phyloP scores from a whole-genome alignment of 30 jellyfish, hydroid and myxozoan species.

The Aurelia sp. region DNA sequence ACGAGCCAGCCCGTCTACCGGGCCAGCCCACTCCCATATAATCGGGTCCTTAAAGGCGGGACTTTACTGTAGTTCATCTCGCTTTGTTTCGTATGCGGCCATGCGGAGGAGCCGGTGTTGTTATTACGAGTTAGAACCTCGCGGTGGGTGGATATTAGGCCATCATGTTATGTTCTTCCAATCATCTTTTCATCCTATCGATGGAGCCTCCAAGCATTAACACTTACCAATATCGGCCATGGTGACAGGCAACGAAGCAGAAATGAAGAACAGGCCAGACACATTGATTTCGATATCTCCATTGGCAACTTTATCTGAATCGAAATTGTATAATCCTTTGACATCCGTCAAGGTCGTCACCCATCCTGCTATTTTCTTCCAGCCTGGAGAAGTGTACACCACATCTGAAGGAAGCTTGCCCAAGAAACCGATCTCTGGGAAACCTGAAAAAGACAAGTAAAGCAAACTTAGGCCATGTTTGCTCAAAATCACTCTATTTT shows the following conservation, averaged over 20 bases:
- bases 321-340: slow-evolving; percentile 87
- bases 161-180: too few species aligned
- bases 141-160: too few species aligned
- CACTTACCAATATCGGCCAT: slow-evolving; percentile 65
- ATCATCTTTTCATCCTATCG: too few species aligned
- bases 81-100: too few species aligned
- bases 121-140: too few species aligned
- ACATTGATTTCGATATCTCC: slow-evolving; percentile 72
- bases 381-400: slow-evolving; percentile 53
- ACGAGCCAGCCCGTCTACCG: too few species aligned
- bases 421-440: slow-evolving; percentile 90
- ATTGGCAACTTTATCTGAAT: slow-evolving; percentile 38
- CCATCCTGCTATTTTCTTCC: slow-evolving; percentile 84
- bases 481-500: too few species aligned
- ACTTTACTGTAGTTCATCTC: too few species aligned
- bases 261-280: slow-evolving; percentile 78
- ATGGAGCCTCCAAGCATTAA: background rate
- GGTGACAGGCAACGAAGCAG: slow-evolving; percentile 73
- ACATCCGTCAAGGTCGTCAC: slow-evolving; percentile 53
- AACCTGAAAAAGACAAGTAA: slow-evolving; percentile 44
- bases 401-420: slow-evolving; percentile 60
- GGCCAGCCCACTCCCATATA: too few species aligned
- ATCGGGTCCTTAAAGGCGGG: too few species aligned
- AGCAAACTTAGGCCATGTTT: too few species aligned
- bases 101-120: too few species aligned